Percentiles rank a stretch among this genome's conserved stretches.
These are phyloP conservation scores for Prochilodus magdalenae DNA, from an alignment of 2,113 vertebrate genomes.

Conservation along the genomic window DNA sequence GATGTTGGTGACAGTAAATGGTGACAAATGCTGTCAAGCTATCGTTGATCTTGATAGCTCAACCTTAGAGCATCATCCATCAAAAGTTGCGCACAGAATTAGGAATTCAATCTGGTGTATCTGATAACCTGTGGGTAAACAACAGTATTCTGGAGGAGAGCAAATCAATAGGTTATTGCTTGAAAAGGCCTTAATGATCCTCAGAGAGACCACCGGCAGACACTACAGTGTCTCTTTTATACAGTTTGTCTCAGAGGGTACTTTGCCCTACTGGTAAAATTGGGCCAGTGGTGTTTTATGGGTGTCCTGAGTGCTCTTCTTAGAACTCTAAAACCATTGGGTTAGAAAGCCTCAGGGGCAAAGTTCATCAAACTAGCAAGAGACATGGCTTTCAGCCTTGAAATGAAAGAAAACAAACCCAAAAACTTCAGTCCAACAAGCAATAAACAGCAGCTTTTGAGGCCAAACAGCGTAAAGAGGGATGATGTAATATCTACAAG, in stretches of 20 bases:
- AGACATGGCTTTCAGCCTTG: not conserved
- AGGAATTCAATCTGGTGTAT: too few species aligned
- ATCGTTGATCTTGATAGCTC: too few species aligned
- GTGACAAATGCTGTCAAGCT: too few species aligned
- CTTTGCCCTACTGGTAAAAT: constrained; percentile 25
- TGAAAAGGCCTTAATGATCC: not conserved
- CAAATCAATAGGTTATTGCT: not conserved
- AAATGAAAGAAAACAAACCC: constrained; percentile 10
- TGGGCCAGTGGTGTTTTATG: constrained; percentile 4
- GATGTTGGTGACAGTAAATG: too few species aligned
- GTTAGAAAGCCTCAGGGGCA: constrained; percentile 23
- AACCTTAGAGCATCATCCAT: too few species aligned
- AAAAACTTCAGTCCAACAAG: not conserved
- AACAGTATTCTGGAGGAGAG: too few species aligned
- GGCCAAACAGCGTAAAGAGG: not conserved
- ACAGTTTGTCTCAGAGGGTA: constrained; percentile 18
- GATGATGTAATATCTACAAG: too few species aligned
- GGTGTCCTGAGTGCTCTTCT: constrained; percentile 7
- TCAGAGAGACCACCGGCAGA: not conserved
- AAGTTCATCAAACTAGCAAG: constrained; percentile 19
- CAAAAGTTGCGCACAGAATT: too few species aligned
- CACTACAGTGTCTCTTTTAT: too few species aligned
- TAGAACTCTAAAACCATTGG: not conserved
- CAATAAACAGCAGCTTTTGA: not conserved
- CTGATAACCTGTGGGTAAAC: too few species aligned